Conservation (phyloP, 2,888 invertebrate species). For the Tuberolachnus salignus region DNA sequence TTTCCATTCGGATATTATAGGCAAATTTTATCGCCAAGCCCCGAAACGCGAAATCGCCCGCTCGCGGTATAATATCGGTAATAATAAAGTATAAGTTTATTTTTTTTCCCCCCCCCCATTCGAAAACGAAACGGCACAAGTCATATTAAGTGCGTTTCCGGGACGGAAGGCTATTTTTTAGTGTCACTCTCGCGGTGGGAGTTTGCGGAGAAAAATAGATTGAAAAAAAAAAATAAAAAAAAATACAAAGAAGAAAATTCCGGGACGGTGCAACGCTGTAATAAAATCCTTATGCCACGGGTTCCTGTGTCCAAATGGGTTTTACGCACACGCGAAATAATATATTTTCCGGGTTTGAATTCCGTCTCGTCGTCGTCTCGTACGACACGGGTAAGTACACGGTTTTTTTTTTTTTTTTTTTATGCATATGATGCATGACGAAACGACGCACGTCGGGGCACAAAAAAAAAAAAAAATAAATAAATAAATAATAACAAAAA, state of each 20-base stretch:
- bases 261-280: not conserved
- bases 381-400: not conserved
- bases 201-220: too few species aligned
- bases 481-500: too few species aligned
- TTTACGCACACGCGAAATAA: not conserved
- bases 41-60: too few species aligned
- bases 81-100: too few species aligned
- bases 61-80: too few species aligned
- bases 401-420: not conserved
- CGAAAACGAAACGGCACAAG: not conserved
- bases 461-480: not conserved
- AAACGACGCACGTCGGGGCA: not conserved
- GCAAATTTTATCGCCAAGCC: too few species aligned
- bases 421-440: not conserved
- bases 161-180: not conserved
- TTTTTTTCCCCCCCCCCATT: too few species aligned
- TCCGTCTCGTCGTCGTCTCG: not conserved
- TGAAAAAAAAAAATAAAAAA: too few species aligned
- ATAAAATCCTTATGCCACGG: not conserved
- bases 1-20: too few species aligned
- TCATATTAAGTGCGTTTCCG: not conserved
- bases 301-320: conserved; percentile 11
- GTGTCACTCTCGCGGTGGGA: not conserved
- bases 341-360: conserved; percentile 11
- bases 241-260: too few species aligned